Conservation (phyloP, 2,797 vertebrate genomes). For the Eulemur albifrons region DNA sequence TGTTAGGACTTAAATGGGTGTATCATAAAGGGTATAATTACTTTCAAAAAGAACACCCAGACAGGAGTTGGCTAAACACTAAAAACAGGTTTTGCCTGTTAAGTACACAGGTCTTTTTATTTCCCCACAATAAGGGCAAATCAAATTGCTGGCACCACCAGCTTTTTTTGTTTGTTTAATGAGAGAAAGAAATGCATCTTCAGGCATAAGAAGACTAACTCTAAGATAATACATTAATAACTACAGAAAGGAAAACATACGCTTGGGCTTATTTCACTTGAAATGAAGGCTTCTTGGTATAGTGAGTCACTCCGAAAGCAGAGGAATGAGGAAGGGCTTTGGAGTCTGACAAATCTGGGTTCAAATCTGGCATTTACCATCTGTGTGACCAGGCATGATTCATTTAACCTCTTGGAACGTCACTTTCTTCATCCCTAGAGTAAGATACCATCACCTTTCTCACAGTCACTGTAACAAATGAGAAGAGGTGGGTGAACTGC, state of each 20-base stretch:
- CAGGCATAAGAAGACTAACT: background rate
- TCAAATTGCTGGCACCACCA: background rate
- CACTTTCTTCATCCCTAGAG: background rate
- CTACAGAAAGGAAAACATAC: background rate
- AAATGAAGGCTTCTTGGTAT: background rate
- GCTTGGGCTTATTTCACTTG: background rate
- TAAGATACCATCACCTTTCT: background rate
- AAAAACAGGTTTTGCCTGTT: slow-evolving; percentile 74
- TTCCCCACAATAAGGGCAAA: slow-evolving; percentile 34
- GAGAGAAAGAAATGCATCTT: slow-evolving; percentile 25
- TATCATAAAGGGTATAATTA: slow-evolving; percentile 5
- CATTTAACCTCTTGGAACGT: background rate
- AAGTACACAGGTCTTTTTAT: slow-evolving; percentile 38
- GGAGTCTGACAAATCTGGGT: background rate
- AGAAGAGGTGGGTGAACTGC: background rate
- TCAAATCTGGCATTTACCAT: background rate
- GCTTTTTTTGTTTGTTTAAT: slow-evolving; percentile 12
- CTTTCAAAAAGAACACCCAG: slow-evolving; percentile 1
- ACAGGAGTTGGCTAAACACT: slow-evolving; percentile 39
- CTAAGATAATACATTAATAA: slow-evolving; percentile 22
- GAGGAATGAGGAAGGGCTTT: background rate
- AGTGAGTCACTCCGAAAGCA: background rate
- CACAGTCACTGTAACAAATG: background rate
- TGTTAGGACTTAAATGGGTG: slow-evolving; percentile 3
- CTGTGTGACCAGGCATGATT: background rate